Conservation (phyloP, 2,888 invertebrate species). For the Agrotis segetum region DNA sequence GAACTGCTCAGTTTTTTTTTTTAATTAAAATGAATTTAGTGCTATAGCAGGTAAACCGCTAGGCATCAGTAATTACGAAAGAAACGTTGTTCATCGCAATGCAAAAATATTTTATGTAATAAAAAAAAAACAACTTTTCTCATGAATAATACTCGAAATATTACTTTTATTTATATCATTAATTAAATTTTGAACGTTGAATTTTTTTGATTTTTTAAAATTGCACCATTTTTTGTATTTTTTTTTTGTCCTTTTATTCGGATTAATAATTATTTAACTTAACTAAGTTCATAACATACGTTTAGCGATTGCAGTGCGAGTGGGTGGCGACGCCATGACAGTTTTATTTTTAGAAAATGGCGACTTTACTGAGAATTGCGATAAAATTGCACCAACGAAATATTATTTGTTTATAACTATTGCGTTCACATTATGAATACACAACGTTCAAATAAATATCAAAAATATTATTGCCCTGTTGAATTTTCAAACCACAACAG, state of each 20-base stretch:
- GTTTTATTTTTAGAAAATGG: slow-evolving; percentile 40
- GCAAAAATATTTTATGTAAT: slow-evolving; percentile 36
- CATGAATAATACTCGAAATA: slow-evolving; percentile 57
- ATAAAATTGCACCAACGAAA: slow-evolving; percentile 6
- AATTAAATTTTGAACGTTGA: slow-evolving; percentile 44
- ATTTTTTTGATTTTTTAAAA: slow-evolving; percentile 60
- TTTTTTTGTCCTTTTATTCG: slow-evolving; percentile 58
- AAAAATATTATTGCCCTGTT: background rate
- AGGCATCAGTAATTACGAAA: background rate
- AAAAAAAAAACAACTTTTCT: slow-evolving; percentile 58
- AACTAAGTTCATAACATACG: slow-evolving; percentile 57
- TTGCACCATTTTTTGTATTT: slow-evolving; percentile 63
- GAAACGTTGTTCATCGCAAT: slow-evolving; percentile 52
- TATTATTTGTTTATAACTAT: background rate
- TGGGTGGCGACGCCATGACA: slow-evolving; percentile 25
- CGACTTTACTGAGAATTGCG: slow-evolving; percentile 20
- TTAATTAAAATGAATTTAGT: too few species aligned
- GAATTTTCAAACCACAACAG: background rate
- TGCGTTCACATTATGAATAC: background rate
- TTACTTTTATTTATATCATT: slow-evolving; percentile 56
- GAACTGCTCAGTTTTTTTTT: too few species aligned
- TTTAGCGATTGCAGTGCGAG: slow-evolving; percentile 32
- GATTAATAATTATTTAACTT: slow-evolving; percentile 50
- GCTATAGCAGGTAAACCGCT: too few species aligned
- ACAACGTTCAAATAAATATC: background rate